Conservation (phyloP, 2,888 invertebrate genomes). For the Macrophya alboannulata region DNA sequence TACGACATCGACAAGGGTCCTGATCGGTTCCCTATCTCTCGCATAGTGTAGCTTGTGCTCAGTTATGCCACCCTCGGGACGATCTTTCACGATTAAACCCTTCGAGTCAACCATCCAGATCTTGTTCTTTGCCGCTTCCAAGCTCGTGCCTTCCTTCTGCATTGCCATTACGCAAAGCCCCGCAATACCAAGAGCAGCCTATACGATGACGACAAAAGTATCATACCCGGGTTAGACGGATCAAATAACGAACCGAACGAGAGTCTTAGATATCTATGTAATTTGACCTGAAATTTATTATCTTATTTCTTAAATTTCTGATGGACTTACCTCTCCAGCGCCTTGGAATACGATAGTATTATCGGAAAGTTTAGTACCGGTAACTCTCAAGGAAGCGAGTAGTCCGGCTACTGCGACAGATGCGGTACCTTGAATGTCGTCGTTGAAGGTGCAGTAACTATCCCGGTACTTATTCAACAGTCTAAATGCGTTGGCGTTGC, state of each 20-base stretch:
- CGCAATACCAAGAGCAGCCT: slow-evolving; percentile 97
- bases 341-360: slow-evolving; percentile 97
- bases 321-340: slow-evolving; percentile 91
- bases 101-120: slow-evolving; percentile 99
- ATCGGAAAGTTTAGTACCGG: slow-evolving; percentile 90
- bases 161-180: slow-evolving; percentile 96
- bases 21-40: slow-evolving; percentile 88
- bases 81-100: slow-evolving; percentile 94
- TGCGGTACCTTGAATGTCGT: slow-evolving; percentile 99
- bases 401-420: slow-evolving; percentile 97
- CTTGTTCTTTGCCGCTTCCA: slow-evolving; percentile 88
- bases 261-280: too few relatives aligned
- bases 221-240: not conserved
- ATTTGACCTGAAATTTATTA: too few relatives aligned
- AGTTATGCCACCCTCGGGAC: slow-evolving; percentile 90
- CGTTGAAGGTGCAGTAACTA: slow-evolving; percentile 97
- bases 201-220: slow-evolving; percentile 57
- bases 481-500: slow-evolving; percentile 97
- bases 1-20: slow-evolving; percentile 91
- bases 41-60: slow-evolving; percentile 93
- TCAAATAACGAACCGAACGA: not conserved
- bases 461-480: slow-evolving; percentile 94
- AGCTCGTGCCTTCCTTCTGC: slow-evolving; percentile 90
- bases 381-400: slow-evolving; percentile 92
- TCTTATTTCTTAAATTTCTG: too few relatives aligned